A percentile compares a stretch with the other conserved stretches of the same genome.
Conservation (phyloP, 2,113 vertebrate genomes). For the Nymphicus hollandicus region DNA sequence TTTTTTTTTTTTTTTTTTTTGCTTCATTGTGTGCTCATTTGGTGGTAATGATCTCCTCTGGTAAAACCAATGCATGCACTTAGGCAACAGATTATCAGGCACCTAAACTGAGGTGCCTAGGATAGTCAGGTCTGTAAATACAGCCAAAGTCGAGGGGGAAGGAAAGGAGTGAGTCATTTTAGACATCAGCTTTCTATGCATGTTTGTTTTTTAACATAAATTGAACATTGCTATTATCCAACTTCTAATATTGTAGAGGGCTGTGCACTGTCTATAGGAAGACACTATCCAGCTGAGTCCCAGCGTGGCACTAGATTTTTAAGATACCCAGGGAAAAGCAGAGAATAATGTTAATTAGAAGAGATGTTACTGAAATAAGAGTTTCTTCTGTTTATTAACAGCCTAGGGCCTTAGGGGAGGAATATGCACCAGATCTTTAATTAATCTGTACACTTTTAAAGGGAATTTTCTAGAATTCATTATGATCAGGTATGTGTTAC, state of each 20-base stretch:
- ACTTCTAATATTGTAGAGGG: not conserved
- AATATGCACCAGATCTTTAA: not conserved
- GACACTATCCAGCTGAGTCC: not conserved
- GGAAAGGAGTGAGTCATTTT: not conserved
- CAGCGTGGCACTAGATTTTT: not conserved
- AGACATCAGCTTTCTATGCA: not conserved
- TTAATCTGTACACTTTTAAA: not conserved
- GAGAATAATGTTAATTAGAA: slow-evolving; percentile 27
- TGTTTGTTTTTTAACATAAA: not conserved
- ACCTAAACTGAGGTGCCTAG: not conserved
- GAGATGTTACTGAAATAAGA: slow-evolving; percentile 1
- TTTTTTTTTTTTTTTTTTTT: not conserved
- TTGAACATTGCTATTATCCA: not conserved
- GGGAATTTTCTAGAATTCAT: not conserved
- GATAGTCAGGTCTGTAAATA: not conserved
- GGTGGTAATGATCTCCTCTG: not conserved
- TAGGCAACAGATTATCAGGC: not conserved
- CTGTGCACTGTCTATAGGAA: not conserved
- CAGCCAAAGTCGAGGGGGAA: not conserved
- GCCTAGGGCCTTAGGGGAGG: not conserved
- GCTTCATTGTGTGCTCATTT: not conserved
- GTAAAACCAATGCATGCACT: not conserved
- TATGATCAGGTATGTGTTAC: not conserved
- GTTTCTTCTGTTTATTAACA: slow-evolving; percentile 35
- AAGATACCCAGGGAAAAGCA: not conserved